Base-by-base conservation (phyloP, 2,797 vertebrate species). In the Neomorphus geoffroyi region DNA sequence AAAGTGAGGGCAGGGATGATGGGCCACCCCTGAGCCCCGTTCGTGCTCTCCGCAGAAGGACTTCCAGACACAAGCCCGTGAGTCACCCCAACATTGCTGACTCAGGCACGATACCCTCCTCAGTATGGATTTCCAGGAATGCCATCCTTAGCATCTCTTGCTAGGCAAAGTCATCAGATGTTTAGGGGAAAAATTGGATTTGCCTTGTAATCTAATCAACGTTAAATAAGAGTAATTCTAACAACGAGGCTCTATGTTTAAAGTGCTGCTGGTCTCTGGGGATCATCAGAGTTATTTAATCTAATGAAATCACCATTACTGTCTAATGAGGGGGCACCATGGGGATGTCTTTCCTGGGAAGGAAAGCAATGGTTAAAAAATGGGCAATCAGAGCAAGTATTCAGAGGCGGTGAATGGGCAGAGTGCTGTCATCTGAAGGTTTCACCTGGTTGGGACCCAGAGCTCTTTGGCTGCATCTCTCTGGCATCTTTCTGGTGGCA, bases 171-270 rank as follows among this genome's bases (percentile, higher is more conserved):
- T 86, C 80, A 27, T 73, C 77, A 35, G 66, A 64, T 62, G 87
- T 58, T 84, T 90, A 80, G 92, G 89, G 85, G 79, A 73, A 70
- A 88, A 96, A 94, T 93, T 92, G 66, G 95, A 96, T 97, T 97
- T 96, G 83, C 92, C 75, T 94, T 86, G 81, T 96, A 97, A 97
- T 95, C 91, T 95, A 96, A 97, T 97, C 94, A 96, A 86, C 94
- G 93, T 92, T 97, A 95, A 96, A 96, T 93, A 96, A 95, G 82
- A 48, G 94, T 91, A 93, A 96, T 96, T 96, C 95, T 73, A 87
- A 96, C 93, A 96, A 92, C 0, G 0, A 84, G 86, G 91, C 88
- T 96, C 92, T 27, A 10, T 92, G 88, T 84, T 92, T 96, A 92
- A 96, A 96, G 93, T 94, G 94, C 96, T 91, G 90, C 53, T 92